phyloP scores from a whole-genome alignment of 2,113 vertebrate genomes.

The Crotalus horridus region DNA sequence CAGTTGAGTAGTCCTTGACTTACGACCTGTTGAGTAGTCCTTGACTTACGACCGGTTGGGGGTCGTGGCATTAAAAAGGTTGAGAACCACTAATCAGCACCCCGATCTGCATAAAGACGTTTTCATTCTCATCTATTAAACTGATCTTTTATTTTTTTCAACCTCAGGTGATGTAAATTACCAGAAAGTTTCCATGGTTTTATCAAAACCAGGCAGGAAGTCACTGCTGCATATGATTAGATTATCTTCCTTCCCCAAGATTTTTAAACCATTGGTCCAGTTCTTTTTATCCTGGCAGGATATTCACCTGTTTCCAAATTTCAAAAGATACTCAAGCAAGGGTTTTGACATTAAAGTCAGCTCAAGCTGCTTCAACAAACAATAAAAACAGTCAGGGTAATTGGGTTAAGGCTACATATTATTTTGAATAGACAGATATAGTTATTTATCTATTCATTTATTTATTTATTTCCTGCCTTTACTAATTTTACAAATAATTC shows the following conservation, averaged over 20 bases:
- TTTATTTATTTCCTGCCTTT: not conserved
- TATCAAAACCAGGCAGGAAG: not conserved
- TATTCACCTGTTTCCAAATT: not conserved
- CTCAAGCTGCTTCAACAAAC: not conserved
- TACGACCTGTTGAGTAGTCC: too few species aligned
- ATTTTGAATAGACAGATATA: not conserved
- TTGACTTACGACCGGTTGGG: too few species aligned
- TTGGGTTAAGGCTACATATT: not conserved
- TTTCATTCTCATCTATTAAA: slow-evolving; percentile 2
- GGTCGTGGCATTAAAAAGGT: too few species aligned
- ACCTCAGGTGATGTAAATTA: not conserved
- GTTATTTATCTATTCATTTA: not conserved
- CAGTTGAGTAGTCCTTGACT: too few species aligned
- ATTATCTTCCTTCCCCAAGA: not conserved
- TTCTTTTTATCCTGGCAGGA: not conserved
- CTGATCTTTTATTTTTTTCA: not conserved
- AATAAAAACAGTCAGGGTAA: not conserved
- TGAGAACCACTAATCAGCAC: too few species aligned
- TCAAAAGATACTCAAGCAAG: not conserved
- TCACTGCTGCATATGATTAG: not conserved
- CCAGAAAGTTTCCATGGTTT: slow-evolving; percentile 15
- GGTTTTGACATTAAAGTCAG: not conserved
- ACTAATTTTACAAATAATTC: not conserved
- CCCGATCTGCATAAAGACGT: too few species aligned
- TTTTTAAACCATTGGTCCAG: not conserved